These are phyloP conservation scores for Rhinolophus ferrumequinum DNA, from an alignment of 2,113 vertebrate genomes.

Conservation along the genomic window DNA sequence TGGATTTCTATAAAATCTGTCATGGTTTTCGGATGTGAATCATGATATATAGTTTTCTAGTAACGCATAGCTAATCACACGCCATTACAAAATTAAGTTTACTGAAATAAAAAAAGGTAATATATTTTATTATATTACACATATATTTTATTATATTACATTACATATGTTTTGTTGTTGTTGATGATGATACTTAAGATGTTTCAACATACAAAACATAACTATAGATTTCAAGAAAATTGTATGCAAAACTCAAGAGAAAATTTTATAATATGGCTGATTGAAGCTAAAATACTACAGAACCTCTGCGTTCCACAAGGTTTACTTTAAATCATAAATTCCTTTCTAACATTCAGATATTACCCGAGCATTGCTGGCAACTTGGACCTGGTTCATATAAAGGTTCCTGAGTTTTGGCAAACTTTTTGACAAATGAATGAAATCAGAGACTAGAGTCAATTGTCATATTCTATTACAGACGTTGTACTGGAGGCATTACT, in stretches of 20 bases:
- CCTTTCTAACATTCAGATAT: not conserved
- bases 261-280: not conserved
- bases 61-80: not conserved
- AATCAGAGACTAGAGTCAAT: conserved; percentile 6
- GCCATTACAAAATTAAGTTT: not conserved
- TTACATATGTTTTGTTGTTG: not conserved
- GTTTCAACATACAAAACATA: not conserved
- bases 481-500: not conserved
- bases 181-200: not conserved
- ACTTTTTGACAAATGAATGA: conserved; percentile 42
- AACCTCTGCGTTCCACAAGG: not conserved
- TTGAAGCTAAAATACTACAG: conserved; percentile 16
- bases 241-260: not conserved
- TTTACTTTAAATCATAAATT: not conserved
- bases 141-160: too few relatives aligned
- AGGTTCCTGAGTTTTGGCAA: conserved; percentile 29
- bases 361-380: not conserved
- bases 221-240: not conserved
- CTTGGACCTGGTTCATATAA: not conserved
- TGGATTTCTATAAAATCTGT: not conserved
- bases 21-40: not conserved
- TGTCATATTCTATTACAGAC: not conserved
- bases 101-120: not conserved
- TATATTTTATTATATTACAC: too few relatives aligned
- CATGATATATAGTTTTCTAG: not conserved